Evolutionary conservation across 2,888 invertebrate species (phyloP).

Genomic region (Eutolmus rufibarbis): DNA sequence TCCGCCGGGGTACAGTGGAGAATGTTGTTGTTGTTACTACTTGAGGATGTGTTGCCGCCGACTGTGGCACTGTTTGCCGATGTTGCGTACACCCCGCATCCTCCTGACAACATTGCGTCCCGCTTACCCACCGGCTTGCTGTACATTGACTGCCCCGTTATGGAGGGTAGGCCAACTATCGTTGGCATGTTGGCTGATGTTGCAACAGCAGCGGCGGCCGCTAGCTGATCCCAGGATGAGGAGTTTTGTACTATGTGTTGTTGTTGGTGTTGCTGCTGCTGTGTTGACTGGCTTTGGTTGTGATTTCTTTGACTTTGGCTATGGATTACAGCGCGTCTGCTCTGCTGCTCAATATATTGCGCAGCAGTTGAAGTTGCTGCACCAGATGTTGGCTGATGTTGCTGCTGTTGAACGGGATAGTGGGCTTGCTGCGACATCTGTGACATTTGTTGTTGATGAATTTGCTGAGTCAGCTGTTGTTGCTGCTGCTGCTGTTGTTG

Average conservation of each 20-base stretch:
- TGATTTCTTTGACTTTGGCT: conserved; percentile 51
- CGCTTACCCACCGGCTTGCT: conserved; percentile 57
- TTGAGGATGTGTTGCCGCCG: conserved; percentile 23
- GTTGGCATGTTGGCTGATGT: conserved; percentile 49
- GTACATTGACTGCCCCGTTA: conserved; percentile 46
- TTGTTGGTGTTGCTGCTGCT: conserved; percentile 54
- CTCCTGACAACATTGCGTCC: conserved; percentile 63
- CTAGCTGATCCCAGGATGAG: conserved; percentile 58
- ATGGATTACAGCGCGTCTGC: conserved; percentile 45
- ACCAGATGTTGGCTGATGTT: conserved; percentile 52
- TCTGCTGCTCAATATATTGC: conserved; percentile 50
- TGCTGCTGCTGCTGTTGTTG: conserved; percentile 49
- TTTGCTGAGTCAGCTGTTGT: conserved; percentile 51
- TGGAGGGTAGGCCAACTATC: conserved; percentile 45
- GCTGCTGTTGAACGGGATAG: conserved; percentile 55
- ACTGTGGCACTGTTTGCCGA: conserved; percentile 17
- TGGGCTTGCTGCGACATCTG: conserved; percentile 61
- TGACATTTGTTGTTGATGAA: conserved; percentile 57
- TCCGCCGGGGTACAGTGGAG: conserved; percentile 37
- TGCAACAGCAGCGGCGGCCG: conserved; percentile 56
- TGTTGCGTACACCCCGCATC: conserved; percentile 50
- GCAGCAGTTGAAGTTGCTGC: conserved; percentile 49
- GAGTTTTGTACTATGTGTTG: conserved; percentile 53
- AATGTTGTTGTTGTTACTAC: conserved; percentile 32
- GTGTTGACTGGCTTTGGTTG: conserved; percentile 50